phyloP scores from a whole-genome alignment of 2,113 vertebrate species.

The Corythoichthys haematopterus region DNA sequence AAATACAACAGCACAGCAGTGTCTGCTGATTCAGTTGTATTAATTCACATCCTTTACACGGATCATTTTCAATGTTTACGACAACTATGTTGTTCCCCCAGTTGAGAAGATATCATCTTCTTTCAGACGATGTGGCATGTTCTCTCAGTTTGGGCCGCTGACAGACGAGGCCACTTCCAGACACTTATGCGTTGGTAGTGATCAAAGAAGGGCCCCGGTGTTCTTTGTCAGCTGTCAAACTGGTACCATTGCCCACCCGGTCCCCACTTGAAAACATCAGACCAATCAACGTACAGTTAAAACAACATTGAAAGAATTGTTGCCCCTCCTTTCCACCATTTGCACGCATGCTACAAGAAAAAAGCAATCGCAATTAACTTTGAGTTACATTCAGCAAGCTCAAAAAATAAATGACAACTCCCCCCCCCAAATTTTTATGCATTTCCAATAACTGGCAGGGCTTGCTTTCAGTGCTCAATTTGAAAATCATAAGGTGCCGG shows the following conservation, averaged over 20 bases:
- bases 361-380: neutral
- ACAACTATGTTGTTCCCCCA: neutral
- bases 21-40: neutral
- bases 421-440: too few relatives aligned
- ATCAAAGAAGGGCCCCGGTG: slow-evolving; percentile 55
- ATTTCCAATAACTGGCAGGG: too few relatives aligned
- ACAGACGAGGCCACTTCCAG: slow-evolving; percentile 45
- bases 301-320: neutral
- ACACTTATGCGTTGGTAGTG: slow-evolving; percentile 33
- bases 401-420: too few relatives aligned
- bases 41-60: neutral
- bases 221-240: slow-evolving; percentile 46
- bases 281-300: neutral
- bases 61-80: neutral
- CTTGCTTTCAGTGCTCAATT: too few relatives aligned
- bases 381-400: too few relatives aligned
- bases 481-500: too few relatives aligned
- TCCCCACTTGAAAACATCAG: slow-evolving; percentile 28
- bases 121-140: slow-evolving; percentile 37
- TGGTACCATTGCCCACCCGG: slow-evolving; percentile 34
- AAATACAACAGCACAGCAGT: slow-evolving; percentile 40
- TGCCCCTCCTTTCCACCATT: neutral
- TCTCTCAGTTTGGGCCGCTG: slow-evolving; percentile 39
- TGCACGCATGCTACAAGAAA: neutral
- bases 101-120: slow-evolving; percentile 36